phyloP scores from a whole-genome alignment of 1,140 invertebrate species.

The Drosophila athabasca region DNA sequence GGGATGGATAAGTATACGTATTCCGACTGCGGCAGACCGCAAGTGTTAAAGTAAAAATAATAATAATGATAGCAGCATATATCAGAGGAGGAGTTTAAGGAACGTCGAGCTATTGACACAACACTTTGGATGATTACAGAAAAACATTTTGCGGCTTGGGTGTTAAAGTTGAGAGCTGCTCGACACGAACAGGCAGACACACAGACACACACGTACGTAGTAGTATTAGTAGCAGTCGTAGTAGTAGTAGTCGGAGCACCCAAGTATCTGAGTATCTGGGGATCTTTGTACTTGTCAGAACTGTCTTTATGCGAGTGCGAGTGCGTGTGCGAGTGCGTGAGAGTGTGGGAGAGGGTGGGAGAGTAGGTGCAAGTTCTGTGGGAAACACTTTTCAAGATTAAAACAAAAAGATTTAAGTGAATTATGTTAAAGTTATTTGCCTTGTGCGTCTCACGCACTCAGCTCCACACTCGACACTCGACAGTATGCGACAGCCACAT shows the following conservation, averaged over 20 bases:
- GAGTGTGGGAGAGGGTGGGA: background rate
- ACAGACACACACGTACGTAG: too few species aligned
- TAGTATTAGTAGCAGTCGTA: too few species aligned
- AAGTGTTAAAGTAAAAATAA: slow-evolving; percentile 34
- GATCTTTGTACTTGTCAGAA: slow-evolving; percentile 30
- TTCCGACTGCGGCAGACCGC: background rate
- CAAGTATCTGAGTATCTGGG: slow-evolving; percentile 9
- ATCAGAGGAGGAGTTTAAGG: slow-evolving; percentile 10
- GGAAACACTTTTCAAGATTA: slow-evolving; percentile 79
- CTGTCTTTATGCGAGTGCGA: background rate
- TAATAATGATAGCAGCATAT: slow-evolving; percentile 33
- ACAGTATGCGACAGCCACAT: background rate
- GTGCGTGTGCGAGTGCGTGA: background rate
- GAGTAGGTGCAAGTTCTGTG: slow-evolving; percentile 30
- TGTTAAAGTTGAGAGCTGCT: slow-evolving; percentile 39
- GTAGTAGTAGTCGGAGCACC: background rate
- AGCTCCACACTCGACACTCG: too few species aligned
- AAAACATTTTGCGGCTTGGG: slow-evolving; percentile 57
- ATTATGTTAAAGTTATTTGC: slow-evolving; percentile 80
- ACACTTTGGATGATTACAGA: slow-evolving; percentile 75
- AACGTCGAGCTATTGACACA: slow-evolving; percentile 66
- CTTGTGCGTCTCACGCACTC: slow-evolving; percentile 58
- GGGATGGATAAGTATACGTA: background rate
- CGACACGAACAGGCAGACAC: background rate
- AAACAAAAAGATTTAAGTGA: slow-evolving; percentile 82